phyloP scores from a whole-genome alignment of 1,140 invertebrate species.

The Zaprionus ornatus region DNA sequence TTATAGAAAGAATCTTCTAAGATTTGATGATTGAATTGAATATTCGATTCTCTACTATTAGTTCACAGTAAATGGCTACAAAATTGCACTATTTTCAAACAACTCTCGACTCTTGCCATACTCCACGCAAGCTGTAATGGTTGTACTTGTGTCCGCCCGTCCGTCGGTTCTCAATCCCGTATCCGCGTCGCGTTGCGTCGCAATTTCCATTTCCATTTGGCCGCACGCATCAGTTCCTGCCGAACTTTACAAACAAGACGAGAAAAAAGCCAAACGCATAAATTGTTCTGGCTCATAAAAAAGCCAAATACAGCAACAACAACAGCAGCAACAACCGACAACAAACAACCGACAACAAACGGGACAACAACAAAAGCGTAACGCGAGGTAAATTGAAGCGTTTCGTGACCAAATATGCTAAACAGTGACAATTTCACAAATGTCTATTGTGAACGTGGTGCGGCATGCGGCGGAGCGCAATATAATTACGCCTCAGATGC shows the following conservation, averaged over 20 bases:
- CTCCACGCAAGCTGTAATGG: background rate
- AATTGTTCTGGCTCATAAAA: constrained; percentile 78
- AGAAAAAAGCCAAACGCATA: constrained; percentile 66
- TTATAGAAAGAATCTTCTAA: too few relatives aligned
- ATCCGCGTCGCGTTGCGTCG: constrained; percentile 1
- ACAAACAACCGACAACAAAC: constrained; percentile 1
- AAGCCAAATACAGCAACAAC: constrained; percentile 42
- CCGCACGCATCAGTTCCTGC: constrained; percentile 51
- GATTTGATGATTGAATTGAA: background rate
- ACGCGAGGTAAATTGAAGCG: constrained; percentile 60
- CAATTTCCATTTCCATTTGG: constrained; percentile 19
- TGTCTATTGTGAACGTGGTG: constrained; percentile 60
- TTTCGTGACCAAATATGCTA: constrained; percentile 82
- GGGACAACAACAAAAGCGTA: constrained; percentile 30
- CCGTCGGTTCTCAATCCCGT: constrained; percentile 15
- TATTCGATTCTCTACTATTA: background rate
- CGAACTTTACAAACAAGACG: constrained; percentile 19
- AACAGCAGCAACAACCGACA: constrained; percentile 16
- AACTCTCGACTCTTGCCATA: background rate
- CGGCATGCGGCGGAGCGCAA: constrained; percentile 26
- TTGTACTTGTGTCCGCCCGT: background rate
- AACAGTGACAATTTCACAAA: constrained; percentile 82
- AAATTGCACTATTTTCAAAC: background rate
- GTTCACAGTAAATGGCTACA: background rate
- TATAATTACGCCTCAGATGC: constrained; percentile 67